Evolutionary conservation across 1,140 invertebrate species (phyloP), one percentile per base, ranked within the genome.

Genomic region (Dreissena polymorpha): DNA sequence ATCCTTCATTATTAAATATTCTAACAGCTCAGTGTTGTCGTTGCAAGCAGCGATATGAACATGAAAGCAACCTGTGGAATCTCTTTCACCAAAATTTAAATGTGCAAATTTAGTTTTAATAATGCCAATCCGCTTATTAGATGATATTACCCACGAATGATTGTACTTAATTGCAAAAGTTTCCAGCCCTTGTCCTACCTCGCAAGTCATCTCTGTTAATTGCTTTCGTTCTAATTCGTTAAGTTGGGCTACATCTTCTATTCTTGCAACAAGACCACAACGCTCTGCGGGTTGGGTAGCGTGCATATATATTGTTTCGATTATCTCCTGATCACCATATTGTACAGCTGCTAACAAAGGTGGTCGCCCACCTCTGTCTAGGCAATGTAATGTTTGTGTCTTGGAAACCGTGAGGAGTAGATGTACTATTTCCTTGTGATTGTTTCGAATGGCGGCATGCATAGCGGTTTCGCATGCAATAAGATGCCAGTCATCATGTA

Each of bases 281-380:
- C 23, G 50, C 49, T 71, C 69, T 71, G 10, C 69, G 49, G n/a
- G 3, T 71, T 50, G 53, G 25, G 25, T 51, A 21, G 10, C 29
- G n/a, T 13, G 14, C 6, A 71, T 51, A 51, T 71, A 71, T 18
- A n/a, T 51, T 51, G 53, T 71, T 51, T 71, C 69, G 10, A 71
- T 51, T 21, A 71, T 71, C 21, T 51, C 69, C n/a, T 51, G n/a
- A 71, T 50, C 1, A 12, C 69, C 69, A n/a, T 71, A 50, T 51
- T 71, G 69, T 51, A 71, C 13, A 51, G 69, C 69, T n/a, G 69
- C 18, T 50, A 71, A 18, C 21, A 18, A 7, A n/a, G 69, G 69
- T n/a, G 69, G 50, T 71, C 49, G 18, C 2, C 69, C 69, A 71
- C 69, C 69, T 50, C 69, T 71, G 27, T 71, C 69, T 51, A 51